Base-by-base conservation (phyloP, 2,888 invertebrate species). In the Sisyra nigra region DNA sequence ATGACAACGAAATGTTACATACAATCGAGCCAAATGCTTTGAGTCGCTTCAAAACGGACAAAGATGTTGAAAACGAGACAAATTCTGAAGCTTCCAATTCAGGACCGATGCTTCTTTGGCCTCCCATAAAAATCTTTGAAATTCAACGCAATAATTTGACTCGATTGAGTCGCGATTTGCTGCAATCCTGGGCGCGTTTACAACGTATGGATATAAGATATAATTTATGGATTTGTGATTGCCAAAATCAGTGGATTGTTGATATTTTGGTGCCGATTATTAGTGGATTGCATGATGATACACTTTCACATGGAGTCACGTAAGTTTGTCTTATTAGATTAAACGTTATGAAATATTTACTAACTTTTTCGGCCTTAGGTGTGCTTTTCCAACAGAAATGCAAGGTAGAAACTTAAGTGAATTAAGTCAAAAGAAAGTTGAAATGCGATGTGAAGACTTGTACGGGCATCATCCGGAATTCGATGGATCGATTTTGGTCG, bases 221-320 rank as follows among this genome's bases (percentile, higher is more conserved):
- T 52, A 88, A 88, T 57, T 77, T 80, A 0, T 88, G 74, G 77
- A 65, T 71, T 18, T 89, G 88, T 55, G 84, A 86, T 57, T 83
- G 82, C 53, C 70, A 76, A 46, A 85, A 86, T 45, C 77, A 81
- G 53, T 81, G 81, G 75, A 69, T 88, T 62, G 74, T 85, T 11
- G 70, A 75, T 29, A 62, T 68, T n/a, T 58, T 85, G 38, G 69
- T 75, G 36, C 68, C 70, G 0, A 56, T 68, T 13, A 66, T 78
- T 2, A 62, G 69, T 2, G 56, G 55, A 13, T 62, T 62, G 32
- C 59, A 62, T 1, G 56, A 57, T 1, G 65, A 65, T 10, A 35
- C 14, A 9, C 54, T 58, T 24, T 63, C 71, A 0, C 57, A 62
- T 11, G 57, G 61, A 24, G 63, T 74, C 57, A 55, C 60, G 74